Percentiles rank a stretch among this genome's conserved stretches.
These are phyloP conservation scores for Ectobius pallidus DNA, from an alignment of 2,888 invertebrate genomes.

Conservation along the genomic window DNA sequence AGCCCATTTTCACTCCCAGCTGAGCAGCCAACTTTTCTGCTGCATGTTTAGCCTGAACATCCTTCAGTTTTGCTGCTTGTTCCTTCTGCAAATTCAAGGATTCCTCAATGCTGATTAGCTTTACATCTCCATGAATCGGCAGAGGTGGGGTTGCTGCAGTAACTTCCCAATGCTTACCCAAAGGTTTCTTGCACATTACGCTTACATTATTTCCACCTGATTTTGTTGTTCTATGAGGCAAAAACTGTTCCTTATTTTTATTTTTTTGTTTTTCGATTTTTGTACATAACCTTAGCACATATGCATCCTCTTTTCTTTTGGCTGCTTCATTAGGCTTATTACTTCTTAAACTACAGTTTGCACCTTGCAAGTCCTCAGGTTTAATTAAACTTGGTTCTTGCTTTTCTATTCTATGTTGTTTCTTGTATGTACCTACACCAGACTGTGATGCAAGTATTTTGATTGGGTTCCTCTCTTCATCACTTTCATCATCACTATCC, in stretches of 20 bases:
- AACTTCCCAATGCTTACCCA: conserved; percentile 61
- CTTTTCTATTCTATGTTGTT: conserved; percentile 41
- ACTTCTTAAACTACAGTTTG: conserved; percentile 48
- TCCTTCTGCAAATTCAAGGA: conserved; percentile 63
- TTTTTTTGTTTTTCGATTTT: conserved; percentile 54
- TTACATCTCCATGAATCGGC: conserved; percentile 61
- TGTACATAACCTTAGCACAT: conserved; percentile 62
- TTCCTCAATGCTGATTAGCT: conserved; percentile 61
- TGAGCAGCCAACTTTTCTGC: conserved; percentile 60
- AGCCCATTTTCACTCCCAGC: conserved; percentile 54
- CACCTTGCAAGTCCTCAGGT: conserved; percentile 56
- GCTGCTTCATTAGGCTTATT: conserved; percentile 50
- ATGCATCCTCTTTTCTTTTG: conserved; percentile 52
- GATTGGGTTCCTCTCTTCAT: conserved; percentile 62
- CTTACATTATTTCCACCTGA: background rate
- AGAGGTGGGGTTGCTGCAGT: conserved; percentile 69
- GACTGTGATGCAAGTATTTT: conserved; percentile 63
- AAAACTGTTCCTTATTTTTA: conserved; percentile 56
- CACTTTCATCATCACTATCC: conserved; percentile 59
- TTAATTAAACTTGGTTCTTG: conserved; percentile 59
- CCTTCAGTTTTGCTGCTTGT: conserved; percentile 54
- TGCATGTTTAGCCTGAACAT: conserved; percentile 63
- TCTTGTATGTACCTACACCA: conserved; percentile 42
- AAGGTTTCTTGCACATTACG: background rate
- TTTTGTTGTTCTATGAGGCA: conserved; percentile 62